Evolutionary conservation across 2,113 vertebrate genomes (phyloP), one percentile per base, ranked within the genome.

Genomic region (Ceratotherium simum): DNA sequence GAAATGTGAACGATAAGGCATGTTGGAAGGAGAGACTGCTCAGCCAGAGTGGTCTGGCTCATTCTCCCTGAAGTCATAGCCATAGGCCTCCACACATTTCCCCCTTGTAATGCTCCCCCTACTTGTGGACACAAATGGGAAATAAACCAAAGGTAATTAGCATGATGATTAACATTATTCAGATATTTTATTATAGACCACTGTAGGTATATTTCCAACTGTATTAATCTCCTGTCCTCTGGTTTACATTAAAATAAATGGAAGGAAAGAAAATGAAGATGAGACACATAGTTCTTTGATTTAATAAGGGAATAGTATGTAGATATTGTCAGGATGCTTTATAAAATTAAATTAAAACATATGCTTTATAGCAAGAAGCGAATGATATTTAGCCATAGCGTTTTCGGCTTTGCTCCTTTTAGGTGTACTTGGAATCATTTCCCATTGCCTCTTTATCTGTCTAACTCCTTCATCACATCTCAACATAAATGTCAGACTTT

Each of bases 261-360:
- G 48, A 84, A 96, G 21, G 62, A 96, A 81, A 86, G 25, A 69
- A 96, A 86, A 82, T 60, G 36, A 58, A 87, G 92, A 92, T 75
- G 86, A 8, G 27, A 92, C 56, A 76, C 27, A 86, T 20, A 80
- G 2, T 80, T 95, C 33, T 86, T 94, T 95, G 70, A 86, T 90
- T 92, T 94, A 95, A 65, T 87, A 79, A 96, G 51, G 18, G 31
- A 86, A 67, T 46, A 73, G 12, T 75, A 67, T 75, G 6, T 21
- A 58, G 73, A 54, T 65, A 89, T 42, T 80, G 16, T 93, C 79
- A 91, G 78, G 95, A 62, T 54, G 16, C 20, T 87, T 90, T 80
- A 81, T 92, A 87, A 93, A 80, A 86, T 75, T 95, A 95, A 84
- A 86, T 88, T 85, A 94, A 96, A 91, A 48, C 18, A 54, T 33